Evolutionary conservation across 2,113 vertebrate species (phyloP).

Genomic region (Perognathus longimembris): DNA sequence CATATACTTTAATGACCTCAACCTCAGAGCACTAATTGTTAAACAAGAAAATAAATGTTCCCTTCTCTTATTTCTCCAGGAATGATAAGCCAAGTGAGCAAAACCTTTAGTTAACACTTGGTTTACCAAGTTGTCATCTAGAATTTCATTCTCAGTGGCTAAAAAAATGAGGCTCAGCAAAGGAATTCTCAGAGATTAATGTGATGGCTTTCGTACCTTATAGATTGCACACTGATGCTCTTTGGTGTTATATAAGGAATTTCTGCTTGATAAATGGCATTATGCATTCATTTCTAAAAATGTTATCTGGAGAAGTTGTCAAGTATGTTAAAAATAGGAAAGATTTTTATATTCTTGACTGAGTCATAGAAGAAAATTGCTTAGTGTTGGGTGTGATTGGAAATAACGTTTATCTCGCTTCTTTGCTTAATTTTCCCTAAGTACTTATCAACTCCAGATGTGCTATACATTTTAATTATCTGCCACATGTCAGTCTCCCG

Average conservation of each 20-base stretch:
- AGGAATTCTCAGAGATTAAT: conserved; percentile 1
- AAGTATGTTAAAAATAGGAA: conserved; percentile 62
- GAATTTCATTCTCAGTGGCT: background rate
- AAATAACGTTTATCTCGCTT: background rate
- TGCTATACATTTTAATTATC: background rate
- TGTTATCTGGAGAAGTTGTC: conserved; percentile 56
- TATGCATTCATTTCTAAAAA: conserved; percentile 63
- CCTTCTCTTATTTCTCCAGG: background rate
- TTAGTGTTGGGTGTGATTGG: background rate
- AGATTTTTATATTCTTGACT: conserved; percentile 60
- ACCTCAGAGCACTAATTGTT: background rate
- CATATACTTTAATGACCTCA: background rate
- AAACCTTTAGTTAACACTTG: background rate
- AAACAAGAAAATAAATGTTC: conserved; percentile 3
- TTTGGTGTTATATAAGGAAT: conserved; percentile 54
- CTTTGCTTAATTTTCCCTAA: background rate
- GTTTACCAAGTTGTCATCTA: background rate
- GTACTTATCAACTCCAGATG: no score
- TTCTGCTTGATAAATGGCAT: conserved; percentile 57
- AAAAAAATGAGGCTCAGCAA: background rate
- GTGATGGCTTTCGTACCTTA: conserved; percentile 28
- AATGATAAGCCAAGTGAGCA: background rate
- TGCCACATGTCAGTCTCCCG: background rate
- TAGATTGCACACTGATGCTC: background rate
- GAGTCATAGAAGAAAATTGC: conserved; percentile 49